A percentile compares a stretch with the other conserved stretches of the same genome.
Evolutionary conservation across 2,113 vertebrate genomes (phyloP).

Genomic region (Dasyprocta punctata): DNA sequence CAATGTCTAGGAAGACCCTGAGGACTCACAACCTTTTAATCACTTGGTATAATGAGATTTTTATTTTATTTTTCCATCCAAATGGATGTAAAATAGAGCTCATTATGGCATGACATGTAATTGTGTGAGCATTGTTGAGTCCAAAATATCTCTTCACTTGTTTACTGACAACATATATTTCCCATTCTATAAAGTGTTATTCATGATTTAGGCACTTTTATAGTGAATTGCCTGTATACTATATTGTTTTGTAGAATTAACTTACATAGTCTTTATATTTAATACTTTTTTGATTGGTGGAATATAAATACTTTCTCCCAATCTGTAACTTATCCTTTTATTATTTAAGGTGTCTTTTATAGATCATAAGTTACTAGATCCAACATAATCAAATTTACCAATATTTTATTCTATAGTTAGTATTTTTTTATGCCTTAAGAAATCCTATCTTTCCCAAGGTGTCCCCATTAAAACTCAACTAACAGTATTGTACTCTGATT

Average conservation of each 20-base stretch:
- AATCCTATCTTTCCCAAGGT: not conserved
- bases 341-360: not conserved
- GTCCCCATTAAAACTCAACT: not conserved
- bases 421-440: not conserved
- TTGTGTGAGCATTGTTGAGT: conserved; percentile 25
- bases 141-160: conserved; percentile 12
- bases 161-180: conserved; percentile 15
- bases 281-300: not conserved
- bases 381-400: not conserved
- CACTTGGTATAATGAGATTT: conserved; percentile 50
- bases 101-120: conserved; percentile 14
- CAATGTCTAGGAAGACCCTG: not conserved
- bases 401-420: not conserved
- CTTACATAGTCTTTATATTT: not conserved
- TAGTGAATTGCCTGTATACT: not conserved
- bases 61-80: conserved; percentile 18
- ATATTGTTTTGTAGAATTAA: not conserved
- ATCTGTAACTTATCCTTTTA: not conserved
- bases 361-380: not conserved
- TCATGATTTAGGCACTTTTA: not conserved
- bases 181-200: not conserved
- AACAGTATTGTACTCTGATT: not conserved
- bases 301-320: conserved; percentile 5
- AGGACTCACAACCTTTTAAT: conserved; percentile 55
- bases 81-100: conserved; percentile 45